Base-by-base conservation (phyloP, 2,888 invertebrate species). In the Pardosa pseudoannulata region DNA sequence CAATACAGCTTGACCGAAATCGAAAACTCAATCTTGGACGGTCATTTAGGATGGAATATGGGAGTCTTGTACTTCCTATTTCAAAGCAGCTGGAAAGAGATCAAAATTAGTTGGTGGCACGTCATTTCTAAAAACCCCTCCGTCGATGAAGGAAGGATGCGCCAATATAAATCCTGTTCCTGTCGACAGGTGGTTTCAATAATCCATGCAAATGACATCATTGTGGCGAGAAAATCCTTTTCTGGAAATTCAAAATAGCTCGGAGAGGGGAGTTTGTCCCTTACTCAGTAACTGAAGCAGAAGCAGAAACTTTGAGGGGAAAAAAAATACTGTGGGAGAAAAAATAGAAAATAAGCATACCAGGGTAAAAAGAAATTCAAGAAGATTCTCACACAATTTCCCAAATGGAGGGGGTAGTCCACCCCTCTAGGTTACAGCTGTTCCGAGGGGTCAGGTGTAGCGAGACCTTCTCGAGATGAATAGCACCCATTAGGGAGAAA, bases 401-500 rank as follows among this genome's bases (percentile, higher is more conserved):
- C 39, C 19, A 79, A 79, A 79, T 23, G 56, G 56, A 23, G 23
- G 56, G 56, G 56, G 46, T 11, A 23, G 56, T 56, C 16, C 16
- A 56, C 56, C 56, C 23, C 23, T 23, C 56, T 56, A 23, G 56
- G 56, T 56, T 56, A 50, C 80, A 81, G 80, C 80, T 81, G 80
- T 81, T 80, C 50, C 41, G 7, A n/a, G 71, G 73, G 80, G 80
- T 81, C 80, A 81, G 80, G 80, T 81, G 80, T 73, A 81, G 32
- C 19, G 28, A 32, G 62, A 28, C 39, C 78, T 50, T 56, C 78
- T 56, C 11, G 70, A 82, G 82, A 82, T 82, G 82, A 82, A 82
- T 82, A 76, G 82, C 62, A 71, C 82, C 82, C 82, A 82, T 82
- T 82, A 82, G 76, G 39, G 72, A 81, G 73, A 82, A 75, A 82